Conservation (phyloP, 2,113 vertebrate species). For the Stegostoma tigrinum region DNA sequence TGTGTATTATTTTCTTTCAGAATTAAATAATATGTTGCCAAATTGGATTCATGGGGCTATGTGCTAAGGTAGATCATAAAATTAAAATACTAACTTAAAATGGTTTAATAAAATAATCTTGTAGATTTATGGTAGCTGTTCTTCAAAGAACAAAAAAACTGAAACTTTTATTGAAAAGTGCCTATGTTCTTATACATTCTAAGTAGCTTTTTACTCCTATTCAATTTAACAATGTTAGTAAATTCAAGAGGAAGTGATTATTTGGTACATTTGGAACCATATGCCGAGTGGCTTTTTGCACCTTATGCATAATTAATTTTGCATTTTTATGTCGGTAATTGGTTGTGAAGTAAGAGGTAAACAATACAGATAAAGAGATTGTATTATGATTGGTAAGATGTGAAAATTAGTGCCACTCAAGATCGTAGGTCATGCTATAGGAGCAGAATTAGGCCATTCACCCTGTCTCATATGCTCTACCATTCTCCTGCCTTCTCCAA, state of each 20-base stretch:
- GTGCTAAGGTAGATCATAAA: not conserved
- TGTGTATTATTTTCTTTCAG: not conserved
- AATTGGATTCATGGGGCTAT: not conserved
- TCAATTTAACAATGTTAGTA: not conserved
- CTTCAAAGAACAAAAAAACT: not conserved
- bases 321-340: not conserved
- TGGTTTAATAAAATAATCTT: not conserved
- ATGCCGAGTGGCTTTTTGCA: not conserved
- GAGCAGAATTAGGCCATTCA: no score
- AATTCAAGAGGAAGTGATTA: not conserved
- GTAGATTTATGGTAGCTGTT: not conserved
- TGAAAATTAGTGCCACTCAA: not conserved
- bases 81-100: not conserved
- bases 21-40: not conserved
- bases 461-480: accelerated
- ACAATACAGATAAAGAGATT: not conserved
- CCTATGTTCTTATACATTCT: not conserved
- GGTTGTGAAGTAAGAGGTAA: not conserved
- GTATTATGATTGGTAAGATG: not conserved
- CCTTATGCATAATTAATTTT: not conserved
- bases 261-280: not conserved
- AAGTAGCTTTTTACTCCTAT: not conserved
- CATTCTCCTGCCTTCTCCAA: no score
- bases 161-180: not conserved
- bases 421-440: no score